Base-by-base conservation (phyloP, 2,888 invertebrate genomes). In the Odontomyia ornata region DNA sequence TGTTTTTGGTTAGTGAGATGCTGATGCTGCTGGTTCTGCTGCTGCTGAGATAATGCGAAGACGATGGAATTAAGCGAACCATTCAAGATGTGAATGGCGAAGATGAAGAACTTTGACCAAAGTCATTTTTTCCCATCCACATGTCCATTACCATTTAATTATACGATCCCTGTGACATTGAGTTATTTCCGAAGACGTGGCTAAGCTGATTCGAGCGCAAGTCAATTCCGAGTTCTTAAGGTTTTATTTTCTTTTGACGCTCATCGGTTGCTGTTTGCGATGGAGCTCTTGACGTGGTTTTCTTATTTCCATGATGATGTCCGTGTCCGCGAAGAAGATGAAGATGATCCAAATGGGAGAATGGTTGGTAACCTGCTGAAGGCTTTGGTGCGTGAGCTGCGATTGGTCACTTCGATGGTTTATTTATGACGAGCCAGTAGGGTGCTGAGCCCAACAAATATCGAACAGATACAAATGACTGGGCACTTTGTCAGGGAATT, bases 81-180 rank as follows among this genome's bases (percentile, higher is more conserved):
- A 69, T 65, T 65, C 21, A 69, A 47, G 69, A 69, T 67, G 67
- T 67, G 67, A 67, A 36, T 67, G 69, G 47, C 28, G 25, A 69
- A 69, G 69, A 69, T 69, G 69, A 69, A 69, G 69, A 69, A 69
- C 69, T 69, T 46, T 69, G 69, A 30, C 30, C 46, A 47, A 18
- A 69, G 69, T 47, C 46, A 78, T 78, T 78, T 76, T 73, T 78
- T 76, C 78, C 73, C 78, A 76, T 78, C 78, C 78, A 78, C 76
- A 78, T 78, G 78, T 78, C 78, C 78, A 78, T 78, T 78, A 78
- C 78, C 78, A 78, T 78, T 78, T 78, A 78, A 78, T 78, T 78
- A 78, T 78, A 78, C 73, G 76, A 78, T 76, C 60, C 60, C 67
- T 56, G 56, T 73, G 78, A 78, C 78, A 78, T 65, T 78, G 78